These are phyloP conservation scores for Ephestia elutella DNA, from an alignment of 1,140 invertebrate genomes.

Conservation along the genomic window DNA sequence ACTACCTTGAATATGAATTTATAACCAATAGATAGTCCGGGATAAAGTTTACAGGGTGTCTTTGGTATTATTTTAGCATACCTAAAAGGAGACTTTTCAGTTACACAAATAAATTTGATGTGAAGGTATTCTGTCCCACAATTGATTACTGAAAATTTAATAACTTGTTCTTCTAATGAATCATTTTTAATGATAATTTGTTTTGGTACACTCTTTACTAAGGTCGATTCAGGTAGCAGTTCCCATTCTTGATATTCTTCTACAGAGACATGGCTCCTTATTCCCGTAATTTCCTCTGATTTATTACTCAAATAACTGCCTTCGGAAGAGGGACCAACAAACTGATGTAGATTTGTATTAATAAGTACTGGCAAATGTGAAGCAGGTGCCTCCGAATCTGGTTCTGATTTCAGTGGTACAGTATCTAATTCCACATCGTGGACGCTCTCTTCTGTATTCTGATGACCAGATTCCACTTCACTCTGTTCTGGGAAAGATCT, in stretches of 20 bases:
- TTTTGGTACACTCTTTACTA: conserved; percentile 32
- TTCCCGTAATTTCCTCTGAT: conserved; percentile 3
- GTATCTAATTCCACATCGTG: background rate
- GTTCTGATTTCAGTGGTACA: conserved; percentile 17
- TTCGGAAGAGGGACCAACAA: conserved; percentile 22
- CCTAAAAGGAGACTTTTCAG: conserved; percentile 32
- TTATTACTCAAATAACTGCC: conserved; percentile 21
- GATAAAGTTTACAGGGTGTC: conserved; percentile 35
- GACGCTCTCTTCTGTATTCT: conserved; percentile 39
- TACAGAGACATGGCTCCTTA: background rate
- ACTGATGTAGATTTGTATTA: conserved; percentile 40
- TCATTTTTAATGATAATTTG: conserved; percentile 30
- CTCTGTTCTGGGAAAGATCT: conserved; percentile 20
- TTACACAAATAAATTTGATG: conserved; percentile 37
- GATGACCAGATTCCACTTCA: conserved; percentile 30
- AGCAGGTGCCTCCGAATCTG: conserved; percentile 15
- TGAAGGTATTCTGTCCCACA: conserved; percentile 26
- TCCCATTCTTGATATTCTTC: conserved; percentile 16
- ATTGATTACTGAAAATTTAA: conserved; percentile 45
- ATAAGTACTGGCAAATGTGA: conserved; percentile 30
- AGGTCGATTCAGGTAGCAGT: conserved; percentile 21
- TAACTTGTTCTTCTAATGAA: conserved; percentile 27
- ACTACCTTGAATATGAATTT: conserved; percentile 40
- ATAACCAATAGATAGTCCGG: conserved; percentile 36
- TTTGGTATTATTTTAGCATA: conserved; percentile 31